A percentile compares a stretch with the other conserved stretches of the same genome.
Evolutionary conservation across 1,140 invertebrate genomes (phyloP).

Genomic region (Saccostrea glomerata): DNA sequence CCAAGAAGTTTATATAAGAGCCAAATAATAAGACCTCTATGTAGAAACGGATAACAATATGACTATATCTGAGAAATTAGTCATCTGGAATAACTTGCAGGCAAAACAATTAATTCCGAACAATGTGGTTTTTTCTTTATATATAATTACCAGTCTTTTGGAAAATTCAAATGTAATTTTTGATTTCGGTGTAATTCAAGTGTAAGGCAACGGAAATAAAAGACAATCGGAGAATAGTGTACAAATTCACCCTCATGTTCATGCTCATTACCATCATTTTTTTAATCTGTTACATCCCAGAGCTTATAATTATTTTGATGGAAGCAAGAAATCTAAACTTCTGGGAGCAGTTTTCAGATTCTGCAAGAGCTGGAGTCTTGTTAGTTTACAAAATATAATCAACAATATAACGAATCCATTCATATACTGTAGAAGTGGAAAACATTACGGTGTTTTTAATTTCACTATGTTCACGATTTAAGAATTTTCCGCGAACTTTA

Average conservation of each 20-base stretch:
- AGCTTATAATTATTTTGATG: constrained; percentile 23
- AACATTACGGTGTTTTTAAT: too few species aligned
- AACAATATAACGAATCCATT: constrained; percentile 51
- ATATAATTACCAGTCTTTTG: not conserved
- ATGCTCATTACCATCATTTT: constrained; percentile 47
- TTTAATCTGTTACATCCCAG: constrained; percentile 47
- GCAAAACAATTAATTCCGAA: not conserved
- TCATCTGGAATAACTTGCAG: constrained; percentile 8
- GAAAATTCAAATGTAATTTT: constrained; percentile 39
- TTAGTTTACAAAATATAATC: constrained; percentile 47
- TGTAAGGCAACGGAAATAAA: not conserved
- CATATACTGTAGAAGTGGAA: too few species aligned
- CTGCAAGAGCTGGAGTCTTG: not conserved
- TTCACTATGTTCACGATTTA: too few species aligned
- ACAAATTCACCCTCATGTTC: constrained; percentile 37
- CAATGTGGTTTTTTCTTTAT: constrained; percentile 22
- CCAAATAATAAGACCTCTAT: not conserved
- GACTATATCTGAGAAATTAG: not conserved
- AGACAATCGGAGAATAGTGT: not conserved
- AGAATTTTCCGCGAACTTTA: too few species aligned
- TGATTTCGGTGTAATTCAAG: constrained; percentile 27
- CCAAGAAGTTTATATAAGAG: not conserved
- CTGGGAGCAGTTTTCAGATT: constrained; percentile 25
- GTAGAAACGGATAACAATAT: not conserved
- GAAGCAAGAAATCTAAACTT: constrained; percentile 16